Evolutionary conservation across 2,797 vertebrate genomes (phyloP).

Genomic region (Malacoraja senta): DNA sequence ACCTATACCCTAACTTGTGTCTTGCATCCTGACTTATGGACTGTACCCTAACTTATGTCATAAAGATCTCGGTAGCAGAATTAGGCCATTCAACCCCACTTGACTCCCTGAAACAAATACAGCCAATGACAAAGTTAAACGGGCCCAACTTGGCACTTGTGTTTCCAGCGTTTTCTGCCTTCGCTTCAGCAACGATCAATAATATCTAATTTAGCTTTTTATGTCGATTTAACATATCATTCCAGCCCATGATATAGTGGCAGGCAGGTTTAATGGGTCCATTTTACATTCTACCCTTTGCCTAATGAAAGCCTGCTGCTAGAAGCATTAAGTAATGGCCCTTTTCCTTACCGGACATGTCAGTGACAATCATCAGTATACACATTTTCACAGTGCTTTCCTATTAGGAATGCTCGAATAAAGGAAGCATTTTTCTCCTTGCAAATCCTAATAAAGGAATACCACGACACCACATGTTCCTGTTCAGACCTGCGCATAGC

Average conservation of each 20-base stretch:
- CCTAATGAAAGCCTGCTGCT: slow-evolving; percentile 9
- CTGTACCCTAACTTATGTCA: no score
- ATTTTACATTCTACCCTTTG: neutral
- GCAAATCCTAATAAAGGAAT: neutral
- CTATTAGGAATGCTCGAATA: slow-evolving; percentile 13
- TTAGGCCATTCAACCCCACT: no score
- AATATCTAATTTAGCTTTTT: neutral
- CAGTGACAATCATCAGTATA: neutral
- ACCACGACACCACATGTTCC: neutral
- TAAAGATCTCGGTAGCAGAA: no score
- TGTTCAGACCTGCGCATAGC: neutral
- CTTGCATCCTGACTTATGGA: no score
- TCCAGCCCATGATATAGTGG: neutral
- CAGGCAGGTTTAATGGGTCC: neutral
- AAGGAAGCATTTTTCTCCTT: neutral
- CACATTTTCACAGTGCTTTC: slow-evolving; percentile 27
- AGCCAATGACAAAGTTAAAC: neutral
- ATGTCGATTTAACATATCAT: slow-evolving; percentile 17
- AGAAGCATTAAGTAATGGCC: neutral
- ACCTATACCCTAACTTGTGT: no score
- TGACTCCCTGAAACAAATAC: no score
- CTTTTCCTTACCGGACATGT: neutral
- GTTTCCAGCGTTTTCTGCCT: neutral
- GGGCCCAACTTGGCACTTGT: neutral
- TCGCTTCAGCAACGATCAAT: neutral